A percentile compares a stretch with the other conserved stretches of the same genome.
phyloP scores from a whole-genome alignment of 2,113 vertebrate genomes.

The Cariama cristata region DNA sequence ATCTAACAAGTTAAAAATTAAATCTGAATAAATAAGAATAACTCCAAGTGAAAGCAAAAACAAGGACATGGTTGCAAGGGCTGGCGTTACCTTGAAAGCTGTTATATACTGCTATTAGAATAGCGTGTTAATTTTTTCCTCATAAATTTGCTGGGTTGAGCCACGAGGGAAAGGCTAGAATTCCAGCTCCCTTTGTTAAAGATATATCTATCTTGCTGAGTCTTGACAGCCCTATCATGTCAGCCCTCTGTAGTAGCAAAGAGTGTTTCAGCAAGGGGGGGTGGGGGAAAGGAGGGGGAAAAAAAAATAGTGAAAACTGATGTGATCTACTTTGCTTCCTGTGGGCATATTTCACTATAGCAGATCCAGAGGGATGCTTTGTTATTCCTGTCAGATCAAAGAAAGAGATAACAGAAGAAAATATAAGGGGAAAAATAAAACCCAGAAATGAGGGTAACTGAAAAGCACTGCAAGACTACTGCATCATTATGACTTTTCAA shows the following conservation, averaged over 20 bases:
- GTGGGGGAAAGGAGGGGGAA: neutral
- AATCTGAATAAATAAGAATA: slow-evolving; percentile 7
- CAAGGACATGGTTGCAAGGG: neutral
- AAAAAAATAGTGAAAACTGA: slow-evolving; percentile 50
- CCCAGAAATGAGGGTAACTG: slow-evolving; percentile 44
- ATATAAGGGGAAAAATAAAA: slow-evolving; percentile 55
- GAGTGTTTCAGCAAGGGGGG: slow-evolving; percentile 61
- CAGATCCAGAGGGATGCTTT: slow-evolving; percentile 67
- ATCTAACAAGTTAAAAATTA: slow-evolving; percentile 7
- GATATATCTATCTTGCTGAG: slow-evolving; percentile 71
- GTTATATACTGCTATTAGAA: slow-evolving; percentile 9
- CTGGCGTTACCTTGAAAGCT: neutral
- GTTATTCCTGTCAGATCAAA: slow-evolving; percentile 74
- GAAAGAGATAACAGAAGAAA: slow-evolving; percentile 69
- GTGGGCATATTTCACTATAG: slow-evolving; percentile 67
- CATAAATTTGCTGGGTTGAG: slow-evolving; percentile 52
- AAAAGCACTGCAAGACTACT: slow-evolving; percentile 26
- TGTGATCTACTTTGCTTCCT: slow-evolving; percentile 71
- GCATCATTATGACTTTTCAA: slow-evolving; percentile 42
- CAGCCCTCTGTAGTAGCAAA: slow-evolving; percentile 70
- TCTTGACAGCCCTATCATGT: slow-evolving; percentile 75
- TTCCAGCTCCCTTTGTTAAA: slow-evolving; percentile 66
- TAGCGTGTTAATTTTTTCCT: slow-evolving; percentile 46
- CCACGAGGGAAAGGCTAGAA: slow-evolving; percentile 39
- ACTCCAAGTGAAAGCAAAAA: neutral